Conservation (phyloP, 2,888 invertebrate species). For the Bedellia somnulentella region DNA sequence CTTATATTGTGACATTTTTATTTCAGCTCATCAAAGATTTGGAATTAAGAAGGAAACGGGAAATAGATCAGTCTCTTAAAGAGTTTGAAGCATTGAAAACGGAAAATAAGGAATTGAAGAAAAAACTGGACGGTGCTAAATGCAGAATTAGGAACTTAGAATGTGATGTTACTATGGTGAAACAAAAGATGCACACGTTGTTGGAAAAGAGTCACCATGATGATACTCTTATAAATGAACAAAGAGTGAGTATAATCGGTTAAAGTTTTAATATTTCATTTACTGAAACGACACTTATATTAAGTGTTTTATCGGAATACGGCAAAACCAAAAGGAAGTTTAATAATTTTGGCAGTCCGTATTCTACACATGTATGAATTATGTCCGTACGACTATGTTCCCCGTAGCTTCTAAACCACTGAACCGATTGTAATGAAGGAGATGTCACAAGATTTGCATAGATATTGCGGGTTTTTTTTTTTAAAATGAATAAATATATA, state of each 20-base stretch:
- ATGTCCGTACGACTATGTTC: no score
- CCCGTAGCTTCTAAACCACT: no score
- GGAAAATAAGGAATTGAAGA: constrained; percentile 62
- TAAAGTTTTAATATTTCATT: no score
- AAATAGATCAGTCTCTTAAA: constrained; percentile 61
- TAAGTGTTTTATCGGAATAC: not conserved
- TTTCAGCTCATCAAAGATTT: constrained; percentile 47
- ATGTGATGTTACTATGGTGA: constrained; percentile 60
- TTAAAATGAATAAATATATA: no score
- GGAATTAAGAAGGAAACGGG: constrained; percentile 58
- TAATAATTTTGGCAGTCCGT: constrained; percentile 1
- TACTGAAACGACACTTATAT: no score
- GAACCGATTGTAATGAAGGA: no score
- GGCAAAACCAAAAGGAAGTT: not conserved
- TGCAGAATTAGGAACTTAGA: constrained; percentile 71
- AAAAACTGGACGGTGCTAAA: constrained; percentile 66
- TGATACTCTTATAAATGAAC: constrained; percentile 62
- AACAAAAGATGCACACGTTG: constrained; percentile 62
- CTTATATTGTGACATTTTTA: no score
- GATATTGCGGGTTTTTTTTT: no score
- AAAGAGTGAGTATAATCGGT: constrained; percentile 60
- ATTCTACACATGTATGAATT: no score
- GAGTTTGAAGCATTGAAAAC: constrained; percentile 57
- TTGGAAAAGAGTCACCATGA: constrained; percentile 67
- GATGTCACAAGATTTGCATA: no score